Evolutionary conservation across 2,888 invertebrate genomes (phyloP).

Genomic region (Hybos culiciformis): DNA sequence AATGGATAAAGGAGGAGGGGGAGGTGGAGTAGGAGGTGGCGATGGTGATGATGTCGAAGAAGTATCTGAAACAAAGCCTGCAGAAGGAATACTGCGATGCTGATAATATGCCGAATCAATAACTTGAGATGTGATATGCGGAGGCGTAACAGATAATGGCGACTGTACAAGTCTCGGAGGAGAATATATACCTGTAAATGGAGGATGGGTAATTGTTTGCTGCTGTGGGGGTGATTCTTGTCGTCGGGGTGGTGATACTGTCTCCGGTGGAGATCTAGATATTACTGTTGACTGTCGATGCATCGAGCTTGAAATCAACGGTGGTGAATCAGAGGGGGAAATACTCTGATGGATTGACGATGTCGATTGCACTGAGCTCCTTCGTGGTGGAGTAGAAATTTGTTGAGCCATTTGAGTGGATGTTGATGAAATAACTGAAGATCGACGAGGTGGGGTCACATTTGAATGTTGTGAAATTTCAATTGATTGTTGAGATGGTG

Average conservation of each 20-base stretch:
- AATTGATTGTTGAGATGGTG: background rate
- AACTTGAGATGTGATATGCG: too few relatives aligned
- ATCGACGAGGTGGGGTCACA: too few relatives aligned
- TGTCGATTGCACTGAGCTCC: background rate
- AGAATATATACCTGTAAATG: too few relatives aligned
- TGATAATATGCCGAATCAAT: too few relatives aligned
- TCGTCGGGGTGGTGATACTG: background rate
- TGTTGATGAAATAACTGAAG: background rate
- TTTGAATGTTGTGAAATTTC: slow-evolving; percentile 1
- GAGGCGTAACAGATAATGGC: too few relatives aligned
- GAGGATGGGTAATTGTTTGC: slow-evolving; percentile 11
- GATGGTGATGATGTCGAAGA: slow-evolving; percentile 19
- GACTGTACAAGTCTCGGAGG: too few relatives aligned
- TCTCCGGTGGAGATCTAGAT: background rate
- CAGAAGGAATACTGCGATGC: too few relatives aligned
- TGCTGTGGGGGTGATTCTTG: slow-evolving; percentile 22
- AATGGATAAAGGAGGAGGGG: slow-evolving; percentile 10
- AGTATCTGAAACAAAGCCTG: too few relatives aligned
- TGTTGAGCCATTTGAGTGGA: slow-evolving; percentile 46
- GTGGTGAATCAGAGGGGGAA: background rate
- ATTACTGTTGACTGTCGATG: too few relatives aligned
- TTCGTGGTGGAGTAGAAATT: slow-evolving; percentile 11
- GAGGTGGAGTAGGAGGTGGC: slow-evolving; percentile 15
- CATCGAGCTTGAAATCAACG: background rate
- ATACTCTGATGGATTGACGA: too few relatives aligned